phyloP scores from a whole-genome alignment of 1,140 invertebrate species.

The Zelostemma sp. region DNA sequence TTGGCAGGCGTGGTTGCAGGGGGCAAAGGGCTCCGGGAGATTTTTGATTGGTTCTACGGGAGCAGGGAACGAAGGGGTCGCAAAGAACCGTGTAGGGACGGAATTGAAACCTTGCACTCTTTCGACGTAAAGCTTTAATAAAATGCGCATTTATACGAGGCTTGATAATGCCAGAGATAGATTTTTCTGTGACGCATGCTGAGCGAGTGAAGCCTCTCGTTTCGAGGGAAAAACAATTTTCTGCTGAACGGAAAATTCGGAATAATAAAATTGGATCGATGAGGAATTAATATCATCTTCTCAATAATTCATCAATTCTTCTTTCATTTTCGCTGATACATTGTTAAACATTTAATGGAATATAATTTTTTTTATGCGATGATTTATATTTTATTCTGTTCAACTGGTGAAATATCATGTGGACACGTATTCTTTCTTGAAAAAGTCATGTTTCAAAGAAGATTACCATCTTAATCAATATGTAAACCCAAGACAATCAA shows the following conservation, averaged over 20 bases:
- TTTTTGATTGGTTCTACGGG: constrained; percentile 63
- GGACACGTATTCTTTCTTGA: too few relatives aligned
- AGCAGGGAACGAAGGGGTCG: constrained; percentile 31
- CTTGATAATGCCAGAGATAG: constrained; percentile 43
- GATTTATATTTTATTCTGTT: too few relatives aligned
- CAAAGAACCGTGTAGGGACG: constrained; percentile 26
- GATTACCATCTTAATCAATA: too few relatives aligned
- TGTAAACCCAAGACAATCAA: too few relatives aligned
- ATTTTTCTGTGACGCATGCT: constrained; percentile 41
- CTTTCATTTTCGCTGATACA: too few relatives aligned
- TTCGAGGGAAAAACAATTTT: not conserved
- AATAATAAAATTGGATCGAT: too few relatives aligned
- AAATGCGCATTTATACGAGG: constrained; percentile 64
- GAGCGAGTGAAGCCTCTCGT: constrained; percentile 13
- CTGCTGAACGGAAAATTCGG: not conserved
- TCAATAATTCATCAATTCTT: too few relatives aligned
- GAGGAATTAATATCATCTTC: too few relatives aligned
- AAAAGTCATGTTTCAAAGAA: too few relatives aligned
- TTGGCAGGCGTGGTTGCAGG: constrained; percentile 70
- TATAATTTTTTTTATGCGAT: too few relatives aligned
- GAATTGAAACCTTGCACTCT: constrained; percentile 22
- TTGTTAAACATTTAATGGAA: too few relatives aligned
- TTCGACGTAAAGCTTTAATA: constrained; percentile 54
- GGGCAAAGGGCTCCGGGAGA: constrained; percentile 58
- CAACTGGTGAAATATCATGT: too few relatives aligned